Conservation (phyloP, 2,797 vertebrate genomes). For the Natrix natrix region DNA sequence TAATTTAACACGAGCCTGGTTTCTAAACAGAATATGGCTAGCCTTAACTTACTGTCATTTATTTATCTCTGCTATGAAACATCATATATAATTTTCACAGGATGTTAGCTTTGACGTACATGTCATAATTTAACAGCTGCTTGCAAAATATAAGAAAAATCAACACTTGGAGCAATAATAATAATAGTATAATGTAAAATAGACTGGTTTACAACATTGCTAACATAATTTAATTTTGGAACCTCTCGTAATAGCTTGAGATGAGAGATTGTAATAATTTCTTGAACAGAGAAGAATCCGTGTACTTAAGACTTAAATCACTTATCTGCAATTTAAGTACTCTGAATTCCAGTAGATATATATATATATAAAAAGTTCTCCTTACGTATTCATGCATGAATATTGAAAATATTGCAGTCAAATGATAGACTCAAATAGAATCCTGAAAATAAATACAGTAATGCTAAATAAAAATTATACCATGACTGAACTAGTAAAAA, state of each 20-base stretch:
- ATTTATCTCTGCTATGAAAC: slow-evolving; percentile 55
- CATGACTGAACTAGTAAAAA: neutral
- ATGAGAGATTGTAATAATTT: rapidly evolving
- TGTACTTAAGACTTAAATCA: neutral
- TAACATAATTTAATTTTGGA: rapidly evolving
- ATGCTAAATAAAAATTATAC: neutral
- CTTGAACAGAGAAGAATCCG: neutral
- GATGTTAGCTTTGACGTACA: neutral
- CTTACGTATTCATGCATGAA: neutral
- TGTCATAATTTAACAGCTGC: neutral
- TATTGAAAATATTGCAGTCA: neutral
- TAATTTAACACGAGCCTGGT: slow-evolving; percentile 28
- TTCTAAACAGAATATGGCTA: slow-evolving; percentile 53
- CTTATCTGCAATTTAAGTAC: neutral
- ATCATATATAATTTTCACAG: slow-evolving; percentile 16
- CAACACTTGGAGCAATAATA: neutral
- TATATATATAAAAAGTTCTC: neutral
- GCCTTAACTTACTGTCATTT: slow-evolving; percentile 52
- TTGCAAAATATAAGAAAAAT: rapidly evolving
- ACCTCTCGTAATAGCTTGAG: neutral
- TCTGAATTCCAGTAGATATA: neutral
- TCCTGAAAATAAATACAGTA: neutral
- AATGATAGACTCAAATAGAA: neutral
- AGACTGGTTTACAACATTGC: neutral
- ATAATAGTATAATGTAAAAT: neutral